Evolutionary conservation across 2,888 invertebrate genomes (phyloP).

Genomic region (Neoascia interrupta): DNA sequence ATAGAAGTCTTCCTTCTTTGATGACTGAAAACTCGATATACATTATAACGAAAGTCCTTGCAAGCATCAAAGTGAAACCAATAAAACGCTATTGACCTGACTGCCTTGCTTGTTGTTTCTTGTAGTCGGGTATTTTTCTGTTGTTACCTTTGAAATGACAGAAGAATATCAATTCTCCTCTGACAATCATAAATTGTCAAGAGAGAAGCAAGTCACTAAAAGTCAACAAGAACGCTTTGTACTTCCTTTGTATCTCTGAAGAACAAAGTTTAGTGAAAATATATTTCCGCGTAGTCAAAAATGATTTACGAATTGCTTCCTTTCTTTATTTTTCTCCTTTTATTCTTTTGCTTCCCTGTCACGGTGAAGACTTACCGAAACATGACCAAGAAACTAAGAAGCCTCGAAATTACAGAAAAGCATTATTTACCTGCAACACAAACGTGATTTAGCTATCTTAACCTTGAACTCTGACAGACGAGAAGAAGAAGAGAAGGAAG

Average conservation of each 20-base stretch:
- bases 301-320: slow-evolving; percentile 7
- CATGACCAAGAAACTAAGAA: slow-evolving; percentile 31
- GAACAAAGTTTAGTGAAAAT: slow-evolving; percentile 8
- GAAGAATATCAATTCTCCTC: slow-evolving; percentile 5
- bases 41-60: slow-evolving; percentile 15
- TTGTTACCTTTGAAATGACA: background rate
- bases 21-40: background rate
- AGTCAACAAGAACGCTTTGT: background rate
- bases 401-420: slow-evolving; percentile 4
- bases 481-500: background rate
- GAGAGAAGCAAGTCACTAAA: slow-evolving; percentile 17
- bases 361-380: background rate
- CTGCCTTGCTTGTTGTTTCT: slow-evolving; percentile 11
- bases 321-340: slow-evolving; percentile 5
- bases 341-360: background rate
- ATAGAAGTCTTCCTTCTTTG: too few species aligned
- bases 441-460: slow-evolving; percentile 12
- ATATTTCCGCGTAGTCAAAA: slow-evolving; percentile 16
- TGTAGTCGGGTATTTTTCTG: too few species aligned
- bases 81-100: background rate
- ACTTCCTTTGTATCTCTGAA: background rate
- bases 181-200: slow-evolving; percentile 4
- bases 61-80: background rate
- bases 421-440: background rate
- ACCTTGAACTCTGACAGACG: slow-evolving; percentile 48